These are phyloP conservation scores for Neoseiulus cucumeris DNA, from an alignment of 1,140 invertebrate genomes.

Conservation along the genomic window DNA sequence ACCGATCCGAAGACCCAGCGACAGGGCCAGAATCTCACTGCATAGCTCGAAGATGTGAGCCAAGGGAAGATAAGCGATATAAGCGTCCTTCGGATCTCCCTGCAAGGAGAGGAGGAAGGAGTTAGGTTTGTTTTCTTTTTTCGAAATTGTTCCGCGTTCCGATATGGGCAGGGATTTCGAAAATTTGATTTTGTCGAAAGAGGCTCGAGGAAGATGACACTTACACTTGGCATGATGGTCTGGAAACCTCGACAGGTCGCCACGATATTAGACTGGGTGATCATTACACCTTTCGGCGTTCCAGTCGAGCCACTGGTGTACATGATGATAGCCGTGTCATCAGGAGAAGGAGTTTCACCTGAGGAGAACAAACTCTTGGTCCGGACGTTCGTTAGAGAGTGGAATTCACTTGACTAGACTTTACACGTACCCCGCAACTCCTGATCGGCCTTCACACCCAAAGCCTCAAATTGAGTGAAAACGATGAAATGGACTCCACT, in stretches of 20 bases:
- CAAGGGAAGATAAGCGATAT: slow-evolving; percentile 27
- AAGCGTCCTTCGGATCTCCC: slow-evolving; percentile 12
- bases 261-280: slow-evolving; percentile 72
- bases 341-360: slow-evolving; percentile 13
- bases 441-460: not conserved
- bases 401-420: too few species aligned
- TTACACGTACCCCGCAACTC: not conserved
- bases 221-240: slow-evolving; percentile 38
- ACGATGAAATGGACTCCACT: not conserved
- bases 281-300: slow-evolving; percentile 41
- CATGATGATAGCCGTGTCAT: slow-evolving; percentile 79
- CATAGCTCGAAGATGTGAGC: not conserved
- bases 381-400: too few species aligned
- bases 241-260: slow-evolving; percentile 66
- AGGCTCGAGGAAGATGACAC: slow-evolving; percentile 33
- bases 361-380: too few species aligned
- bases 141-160: slow-evolving; percentile 18
- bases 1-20: slow-evolving; percentile 21
- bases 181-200: slow-evolving; percentile 16
- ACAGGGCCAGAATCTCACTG: slow-evolving; percentile 15
- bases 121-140: not conserved
- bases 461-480: not conserved
- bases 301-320: slow-evolving; percentile 88
- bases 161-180: slow-evolving; percentile 11
- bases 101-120: slow-evolving; percentile 13